A percentile compares a stretch with the other conserved stretches of the same genome.
Conservation (phyloP, 1,140 invertebrate species). For the Pogonomyrmex barbatus region DNA sequence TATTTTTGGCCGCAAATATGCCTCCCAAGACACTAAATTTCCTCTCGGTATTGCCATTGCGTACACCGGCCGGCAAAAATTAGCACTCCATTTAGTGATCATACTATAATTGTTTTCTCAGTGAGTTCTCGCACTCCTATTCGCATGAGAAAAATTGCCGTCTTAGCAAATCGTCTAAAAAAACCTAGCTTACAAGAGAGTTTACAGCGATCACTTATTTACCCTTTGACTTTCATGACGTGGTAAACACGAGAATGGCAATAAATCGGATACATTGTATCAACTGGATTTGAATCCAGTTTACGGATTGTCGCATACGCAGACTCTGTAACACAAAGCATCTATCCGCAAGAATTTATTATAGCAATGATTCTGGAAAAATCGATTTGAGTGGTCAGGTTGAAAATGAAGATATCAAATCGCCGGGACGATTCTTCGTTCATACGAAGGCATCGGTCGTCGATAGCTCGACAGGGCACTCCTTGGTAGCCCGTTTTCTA, state of each 20-base stretch:
- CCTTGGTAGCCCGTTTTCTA: constrained; percentile 72
- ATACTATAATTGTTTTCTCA: constrained; percentile 29
- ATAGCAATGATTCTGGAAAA: neutral
- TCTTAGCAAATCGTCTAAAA: constrained; percentile 33
- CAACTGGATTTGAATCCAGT: neutral
- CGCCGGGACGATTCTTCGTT: neutral
- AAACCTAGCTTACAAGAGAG: neutral
- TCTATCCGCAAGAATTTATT: neutral
- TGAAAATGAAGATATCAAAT: neutral
- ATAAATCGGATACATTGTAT: constrained; percentile 8
- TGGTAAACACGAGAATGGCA: neutral
- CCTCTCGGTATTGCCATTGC: constrained; percentile 2
- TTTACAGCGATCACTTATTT: neutral
- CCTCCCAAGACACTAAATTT: constrained; percentile 26
- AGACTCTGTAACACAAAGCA: neutral
- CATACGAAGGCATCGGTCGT: constrained; percentile 12
- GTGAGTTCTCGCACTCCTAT: neutral
- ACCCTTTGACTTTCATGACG: constrained; percentile 7
- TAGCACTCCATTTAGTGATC: constrained; percentile 45
- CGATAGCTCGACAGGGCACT: constrained; percentile 25
- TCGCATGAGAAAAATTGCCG: constrained; percentile 11
- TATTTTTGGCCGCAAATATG: neutral
- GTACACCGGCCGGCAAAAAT: neutral
- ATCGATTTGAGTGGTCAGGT: neutral
- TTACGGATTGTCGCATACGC: neutral